Evolutionary conservation across 2,113 vertebrate genomes (phyloP).

Genomic region (Oreocharis arfaki): DNA sequence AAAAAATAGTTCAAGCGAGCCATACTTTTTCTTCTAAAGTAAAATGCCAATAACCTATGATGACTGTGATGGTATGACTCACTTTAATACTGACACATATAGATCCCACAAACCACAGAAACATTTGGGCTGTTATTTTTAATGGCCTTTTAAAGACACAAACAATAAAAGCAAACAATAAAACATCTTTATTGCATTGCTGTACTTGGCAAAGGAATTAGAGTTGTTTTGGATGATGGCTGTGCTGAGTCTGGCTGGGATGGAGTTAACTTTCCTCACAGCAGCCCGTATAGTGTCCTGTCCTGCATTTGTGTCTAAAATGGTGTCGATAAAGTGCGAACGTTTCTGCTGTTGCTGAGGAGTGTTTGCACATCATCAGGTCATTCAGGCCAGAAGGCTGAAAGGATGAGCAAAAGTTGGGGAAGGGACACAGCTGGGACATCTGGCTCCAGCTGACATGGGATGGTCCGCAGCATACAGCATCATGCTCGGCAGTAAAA

Average conservation of each 20-base stretch:
- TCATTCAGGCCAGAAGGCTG: not conserved
- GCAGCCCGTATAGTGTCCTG: fast-evolving
- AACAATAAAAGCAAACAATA: not conserved
- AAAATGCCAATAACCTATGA: not conserved
- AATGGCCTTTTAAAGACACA: conserved; percentile 3
- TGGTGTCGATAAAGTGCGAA: not conserved
- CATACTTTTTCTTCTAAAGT: not conserved
- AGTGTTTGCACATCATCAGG: not conserved
- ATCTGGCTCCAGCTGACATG: not conserved
- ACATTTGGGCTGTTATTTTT: conserved; percentile 29
- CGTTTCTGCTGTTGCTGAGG: not conserved
- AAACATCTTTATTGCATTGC: not conserved
- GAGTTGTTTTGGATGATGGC: not conserved
- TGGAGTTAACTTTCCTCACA: not conserved
- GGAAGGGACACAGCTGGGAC: not conserved
- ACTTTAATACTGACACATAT: not conserved
- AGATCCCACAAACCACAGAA: not conserved
- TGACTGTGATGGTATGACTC: not conserved
- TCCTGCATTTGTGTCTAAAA: not conserved
- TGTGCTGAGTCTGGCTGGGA: not conserved
- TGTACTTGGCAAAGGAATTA: not conserved
- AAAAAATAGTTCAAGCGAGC: not conserved
- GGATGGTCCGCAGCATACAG: too few species aligned
- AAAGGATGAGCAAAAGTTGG: not conserved
- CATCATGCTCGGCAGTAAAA: not conserved